Conservation (phyloP, 2,888 invertebrate species). For the Chrysopilus asiliformis region DNA sequence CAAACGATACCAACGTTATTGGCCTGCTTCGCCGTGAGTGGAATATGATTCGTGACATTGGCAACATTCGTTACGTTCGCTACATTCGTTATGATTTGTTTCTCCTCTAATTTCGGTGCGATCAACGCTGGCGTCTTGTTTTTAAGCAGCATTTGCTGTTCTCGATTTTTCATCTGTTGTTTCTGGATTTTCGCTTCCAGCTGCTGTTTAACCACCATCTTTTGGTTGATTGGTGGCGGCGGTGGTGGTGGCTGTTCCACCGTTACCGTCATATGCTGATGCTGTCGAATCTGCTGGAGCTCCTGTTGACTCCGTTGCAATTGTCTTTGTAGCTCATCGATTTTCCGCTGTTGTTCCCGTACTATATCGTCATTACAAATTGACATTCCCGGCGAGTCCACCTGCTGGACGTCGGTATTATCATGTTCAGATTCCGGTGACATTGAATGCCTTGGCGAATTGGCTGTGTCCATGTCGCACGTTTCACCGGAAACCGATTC, state of each 20-base stretch:
- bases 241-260: conserved; percentile 20
- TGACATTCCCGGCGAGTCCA: conserved; percentile 28
- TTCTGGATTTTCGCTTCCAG: conserved; percentile 57
- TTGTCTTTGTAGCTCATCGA: conserved; percentile 75
- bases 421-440: conserved; percentile 28
- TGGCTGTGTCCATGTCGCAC: conserved; percentile 25
- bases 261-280: conserved; percentile 36
- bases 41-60: conserved; percentile 18
- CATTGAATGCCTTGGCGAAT: conserved; percentile 22
- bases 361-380: conserved; percentile 56
- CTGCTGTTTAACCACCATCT: conserved; percentile 46
- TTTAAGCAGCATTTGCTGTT: conserved; percentile 17
- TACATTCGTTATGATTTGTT: conserved; percentile 16
- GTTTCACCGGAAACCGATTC: conserved; percentile 27
- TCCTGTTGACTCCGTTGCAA: conserved; percentile 65
- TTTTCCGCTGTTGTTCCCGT: conserved; percentile 71
- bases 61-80: conserved; percentile 19
- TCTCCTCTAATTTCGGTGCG: conserved; percentile 31
- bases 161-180: conserved; percentile 26
- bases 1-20: conserved; percentile 46
- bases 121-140: conserved; percentile 34
- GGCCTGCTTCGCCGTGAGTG: conserved; percentile 33
- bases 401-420: conserved; percentile 34
- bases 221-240: conserved; percentile 33
- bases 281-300: conserved; percentile 51